These are phyloP conservation scores for Anguilla rostrata DNA, from an alignment of 2,113 vertebrate genomes.

Conservation along the genomic window DNA sequence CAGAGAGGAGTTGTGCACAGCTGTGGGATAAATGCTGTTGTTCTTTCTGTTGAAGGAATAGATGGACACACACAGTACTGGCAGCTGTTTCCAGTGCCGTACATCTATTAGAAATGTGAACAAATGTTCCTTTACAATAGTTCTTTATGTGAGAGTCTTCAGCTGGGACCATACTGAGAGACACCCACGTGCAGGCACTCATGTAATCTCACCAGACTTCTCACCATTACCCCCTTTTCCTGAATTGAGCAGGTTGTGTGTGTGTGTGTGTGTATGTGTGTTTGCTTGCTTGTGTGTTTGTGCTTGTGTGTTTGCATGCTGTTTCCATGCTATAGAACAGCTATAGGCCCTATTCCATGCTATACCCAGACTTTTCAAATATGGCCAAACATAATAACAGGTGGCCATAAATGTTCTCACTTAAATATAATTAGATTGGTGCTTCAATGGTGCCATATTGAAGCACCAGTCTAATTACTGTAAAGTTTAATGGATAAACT, in stretches of 20 bases:
- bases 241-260: conserved; percentile 4
- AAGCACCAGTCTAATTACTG: no score
- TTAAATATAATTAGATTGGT: no score
- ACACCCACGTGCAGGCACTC: neutral
- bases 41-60: neutral
- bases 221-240: neutral
- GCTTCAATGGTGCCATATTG: no score
- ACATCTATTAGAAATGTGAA: neutral
- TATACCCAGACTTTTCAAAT: no score
- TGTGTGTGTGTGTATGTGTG: conserved; percentile 17
- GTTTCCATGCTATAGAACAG: no score
- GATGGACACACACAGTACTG: neutral
- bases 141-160: neutral
- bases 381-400: no score
- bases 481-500: no score
- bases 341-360: no score
- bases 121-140: neutral
- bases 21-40: neutral
- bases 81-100: neutral
- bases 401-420: no score
- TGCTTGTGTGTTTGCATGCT: no score
- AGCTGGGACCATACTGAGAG: neutral
- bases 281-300: neutral
- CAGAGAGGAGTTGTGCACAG: neutral
- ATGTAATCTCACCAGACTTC: neutral